Percentiles rank a stretch among this genome's conserved stretches.
phyloP scores from a whole-genome alignment of 2,888 invertebrate species.

The Eilema caniola region DNA sequence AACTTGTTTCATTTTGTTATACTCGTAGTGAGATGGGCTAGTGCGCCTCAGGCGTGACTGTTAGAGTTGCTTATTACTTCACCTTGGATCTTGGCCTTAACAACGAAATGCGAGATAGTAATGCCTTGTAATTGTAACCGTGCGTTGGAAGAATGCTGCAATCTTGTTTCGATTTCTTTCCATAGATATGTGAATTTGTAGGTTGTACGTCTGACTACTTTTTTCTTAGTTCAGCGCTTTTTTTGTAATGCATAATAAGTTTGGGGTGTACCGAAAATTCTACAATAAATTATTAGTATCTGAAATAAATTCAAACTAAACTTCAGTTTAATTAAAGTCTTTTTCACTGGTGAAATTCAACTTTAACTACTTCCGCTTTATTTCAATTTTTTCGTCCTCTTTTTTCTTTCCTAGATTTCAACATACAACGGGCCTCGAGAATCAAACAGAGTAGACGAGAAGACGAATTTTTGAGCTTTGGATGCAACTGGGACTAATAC shows the following conservation, averaged over 20 bases:
- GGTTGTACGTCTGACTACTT: not conserved
- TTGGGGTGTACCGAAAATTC: no score
- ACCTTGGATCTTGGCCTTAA: constrained; percentile 35
- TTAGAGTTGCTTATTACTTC: constrained; percentile 53
- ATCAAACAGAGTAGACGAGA: no score
- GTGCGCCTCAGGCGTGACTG: constrained; percentile 60
- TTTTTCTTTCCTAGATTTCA: not conserved
- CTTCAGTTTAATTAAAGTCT: no score
- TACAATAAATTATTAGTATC: not conserved
- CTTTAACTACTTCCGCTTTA: no score
- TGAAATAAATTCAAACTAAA: not conserved
- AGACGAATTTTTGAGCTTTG: no score
- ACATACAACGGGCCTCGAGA: not conserved
- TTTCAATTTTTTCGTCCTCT: not conserved
- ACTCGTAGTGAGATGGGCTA: constrained; percentile 37
- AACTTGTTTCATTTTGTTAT: constrained; percentile 62
- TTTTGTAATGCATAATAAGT: not conserved
- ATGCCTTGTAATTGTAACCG: constrained; percentile 35
- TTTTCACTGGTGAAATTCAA: no score
- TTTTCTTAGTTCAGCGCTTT: not conserved
- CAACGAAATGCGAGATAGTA: constrained; percentile 31
- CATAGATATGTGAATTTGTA: not conserved
- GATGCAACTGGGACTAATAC: no score
- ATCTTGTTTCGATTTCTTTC: constrained; percentile 9
- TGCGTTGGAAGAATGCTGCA: constrained; percentile 9